A percentile compares a stretch with the other conserved stretches of the same genome.
phyloP scores from a whole-genome alignment of 1,140 invertebrate species.

The Telenomus remus region DNA sequence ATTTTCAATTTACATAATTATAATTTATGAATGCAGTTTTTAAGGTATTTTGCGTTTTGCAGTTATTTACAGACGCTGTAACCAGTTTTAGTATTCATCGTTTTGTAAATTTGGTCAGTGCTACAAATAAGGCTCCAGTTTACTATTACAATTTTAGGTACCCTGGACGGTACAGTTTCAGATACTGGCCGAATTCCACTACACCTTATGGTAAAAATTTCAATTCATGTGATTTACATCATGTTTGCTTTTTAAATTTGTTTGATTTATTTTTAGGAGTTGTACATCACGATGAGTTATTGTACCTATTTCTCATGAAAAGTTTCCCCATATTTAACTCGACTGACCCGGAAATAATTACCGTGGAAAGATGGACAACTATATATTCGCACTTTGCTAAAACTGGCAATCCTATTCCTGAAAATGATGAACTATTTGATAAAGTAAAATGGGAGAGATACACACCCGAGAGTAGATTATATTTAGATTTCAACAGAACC shows the following conservation, averaged over 20 bases:
- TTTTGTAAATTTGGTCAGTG: slow-evolving; percentile 50
- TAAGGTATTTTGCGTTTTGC: slow-evolving; percentile 3
- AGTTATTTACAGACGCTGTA: slow-evolving; percentile 59
- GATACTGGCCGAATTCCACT: slow-evolving; percentile 46
- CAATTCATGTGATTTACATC: neutral
- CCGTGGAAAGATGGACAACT: slow-evolving; percentile 60
- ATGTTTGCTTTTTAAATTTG: neutral
- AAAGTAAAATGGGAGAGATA: slow-evolving; percentile 75
- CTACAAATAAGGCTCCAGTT: slow-evolving; percentile 35
- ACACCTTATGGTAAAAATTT: slow-evolving; percentile 58
- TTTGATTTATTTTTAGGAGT: slow-evolving; percentile 71
- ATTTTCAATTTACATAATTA: neutral
- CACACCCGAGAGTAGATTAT: slow-evolving; percentile 72
- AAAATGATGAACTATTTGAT: slow-evolving; percentile 59
- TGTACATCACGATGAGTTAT: slow-evolving; percentile 79
- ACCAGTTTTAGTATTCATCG: slow-evolving; percentile 50
- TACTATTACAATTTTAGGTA: slow-evolving; percentile 63
- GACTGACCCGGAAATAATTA: slow-evolving; percentile 61
- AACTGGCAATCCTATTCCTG: slow-evolving; percentile 64
- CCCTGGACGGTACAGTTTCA: slow-evolving; percentile 60
- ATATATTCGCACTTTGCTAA: slow-evolving; percentile 66
- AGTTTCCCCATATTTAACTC: slow-evolving; percentile 63
- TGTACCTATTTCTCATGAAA: slow-evolving; percentile 77
- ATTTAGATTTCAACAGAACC: slow-evolving; percentile 75
- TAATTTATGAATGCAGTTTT: neutral